Conservation (phyloP, 2,888 invertebrate species). For the Caradrina kadenii region DNA sequence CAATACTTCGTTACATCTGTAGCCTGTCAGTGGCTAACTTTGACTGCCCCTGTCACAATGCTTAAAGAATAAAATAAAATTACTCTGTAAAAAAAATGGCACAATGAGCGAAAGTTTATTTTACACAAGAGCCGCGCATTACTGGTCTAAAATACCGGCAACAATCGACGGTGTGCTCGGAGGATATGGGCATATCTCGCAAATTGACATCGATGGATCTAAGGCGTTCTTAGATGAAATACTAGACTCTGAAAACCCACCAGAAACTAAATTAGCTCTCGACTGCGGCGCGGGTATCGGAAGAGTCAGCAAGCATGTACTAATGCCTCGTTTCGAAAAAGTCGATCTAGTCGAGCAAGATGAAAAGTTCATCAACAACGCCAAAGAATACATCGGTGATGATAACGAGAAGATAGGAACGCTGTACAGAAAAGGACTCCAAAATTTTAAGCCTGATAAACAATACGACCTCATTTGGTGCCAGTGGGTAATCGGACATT, state of each 20-base stretch:
- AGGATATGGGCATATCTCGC: slow-evolving; percentile 96
- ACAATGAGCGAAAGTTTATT: slow-evolving; percentile 83
- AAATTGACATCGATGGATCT: slow-evolving; percentile 97
- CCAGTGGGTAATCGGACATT: slow-evolving; percentile 98
- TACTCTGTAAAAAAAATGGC: slow-evolving; percentile 27
- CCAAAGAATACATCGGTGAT: slow-evolving; percentile 87
- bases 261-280: slow-evolving; percentile 92
- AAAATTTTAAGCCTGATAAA: slow-evolving; percentile 94
- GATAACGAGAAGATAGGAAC: slow-evolving; percentile 91
- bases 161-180: slow-evolving; percentile 98
- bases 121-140: slow-evolving; percentile 94
- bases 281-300: slow-evolving; percentile 99
- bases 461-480: slow-evolving; percentile 98
- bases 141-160: slow-evolving; percentile 96
- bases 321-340: slow-evolving; percentile 94
- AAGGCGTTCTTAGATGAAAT: slow-evolving; percentile 92
- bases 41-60: slow-evolving; percentile 9
- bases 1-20: not conserved
- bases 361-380: slow-evolving; percentile 94
- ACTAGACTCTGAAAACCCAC: slow-evolving; percentile 83
- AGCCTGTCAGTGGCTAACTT: not conserved
- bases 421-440: slow-evolving; percentile 93
- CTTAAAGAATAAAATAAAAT: slow-evolving; percentile 14
- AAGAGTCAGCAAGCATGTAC: slow-evolving; percentile 95
- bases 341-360: slow-evolving; percentile 98